phyloP scores from a whole-genome alignment of 2,888 invertebrate genomes.

The Drosophila mimica region DNA sequence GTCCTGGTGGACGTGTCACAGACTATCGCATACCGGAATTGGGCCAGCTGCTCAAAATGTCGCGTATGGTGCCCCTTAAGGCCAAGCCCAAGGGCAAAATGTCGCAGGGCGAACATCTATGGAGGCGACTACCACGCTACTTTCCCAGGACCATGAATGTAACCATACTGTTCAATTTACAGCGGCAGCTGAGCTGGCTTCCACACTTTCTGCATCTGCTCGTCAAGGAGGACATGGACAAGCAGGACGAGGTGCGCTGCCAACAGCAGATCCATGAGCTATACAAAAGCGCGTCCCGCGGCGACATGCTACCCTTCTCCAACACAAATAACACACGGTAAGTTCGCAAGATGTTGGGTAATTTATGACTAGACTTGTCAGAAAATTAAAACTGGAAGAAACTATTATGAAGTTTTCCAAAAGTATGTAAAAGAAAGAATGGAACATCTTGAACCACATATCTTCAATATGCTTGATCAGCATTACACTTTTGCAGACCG shows the following conservation, averaged over 20 bases:
- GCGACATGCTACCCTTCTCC: constrained; percentile 91
- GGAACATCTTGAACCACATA: not conserved
- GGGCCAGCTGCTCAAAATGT: constrained; percentile 94
- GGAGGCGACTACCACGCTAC: constrained; percentile 91
- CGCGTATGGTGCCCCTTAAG: constrained; percentile 91
- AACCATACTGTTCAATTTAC: constrained; percentile 93
- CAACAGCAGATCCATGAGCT: constrained; percentile 93
- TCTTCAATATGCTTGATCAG: not conserved
- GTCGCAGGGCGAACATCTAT: constrained; percentile 89
- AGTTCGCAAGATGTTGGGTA: not conserved
- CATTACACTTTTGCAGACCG: constrained; percentile 58
- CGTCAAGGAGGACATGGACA: constrained; percentile 92
- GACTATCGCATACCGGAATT: constrained; percentile 95
- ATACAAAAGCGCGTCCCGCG: constrained; percentile 92
- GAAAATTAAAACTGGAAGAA: not conserved
- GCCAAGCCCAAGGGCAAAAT: constrained; percentile 83
- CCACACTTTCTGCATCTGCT: constrained; percentile 92
- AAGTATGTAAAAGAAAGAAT: not conserved
- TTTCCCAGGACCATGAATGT: constrained; percentile 96
- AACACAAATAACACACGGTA: constrained; percentile 86
- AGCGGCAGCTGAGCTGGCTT: constrained; percentile 92
- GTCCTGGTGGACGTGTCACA: constrained; percentile 96
- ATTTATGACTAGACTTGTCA: not conserved
- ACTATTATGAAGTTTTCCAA: not conserved
- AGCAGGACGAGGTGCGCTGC: constrained; percentile 94